Conservation (phyloP, 2,797 vertebrate species). For the Anguilla anguilla region DNA sequence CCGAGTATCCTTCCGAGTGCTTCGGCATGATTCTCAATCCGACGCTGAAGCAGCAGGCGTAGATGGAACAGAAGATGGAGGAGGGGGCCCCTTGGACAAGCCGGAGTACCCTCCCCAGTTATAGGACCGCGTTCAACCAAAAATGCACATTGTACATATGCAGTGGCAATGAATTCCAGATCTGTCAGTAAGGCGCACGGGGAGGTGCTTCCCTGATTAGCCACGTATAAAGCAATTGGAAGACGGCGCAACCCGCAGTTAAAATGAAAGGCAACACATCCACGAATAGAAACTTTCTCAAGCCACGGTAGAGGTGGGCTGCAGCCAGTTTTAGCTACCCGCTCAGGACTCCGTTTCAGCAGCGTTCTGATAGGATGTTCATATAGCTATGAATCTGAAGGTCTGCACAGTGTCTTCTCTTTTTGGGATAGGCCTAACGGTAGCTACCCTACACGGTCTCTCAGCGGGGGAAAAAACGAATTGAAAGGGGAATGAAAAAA, state of each 20-base stretch:
- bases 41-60: conserved; percentile 42
- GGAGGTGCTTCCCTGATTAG: conserved; percentile 69
- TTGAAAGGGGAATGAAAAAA: conserved; percentile 32
- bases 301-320: conserved; percentile 19
- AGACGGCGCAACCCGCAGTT: conserved; percentile 48
- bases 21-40: conserved; percentile 66
- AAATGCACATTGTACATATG: conserved; percentile 61
- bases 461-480: conserved; percentile 22
- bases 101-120: conserved; percentile 54
- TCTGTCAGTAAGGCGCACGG: conserved; percentile 56
- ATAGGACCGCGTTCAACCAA: conserved; percentile 50
- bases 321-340: conserved; percentile 45
- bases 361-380: conserved; percentile 46
- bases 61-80: conserved; percentile 32
- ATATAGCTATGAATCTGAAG: conserved; percentile 37
- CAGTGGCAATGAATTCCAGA: conserved; percentile 44
- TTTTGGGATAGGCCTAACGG: conserved; percentile 38
- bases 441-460: conserved; percentile 41
- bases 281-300: conserved; percentile 39
- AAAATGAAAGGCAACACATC: conserved; percentile 52
- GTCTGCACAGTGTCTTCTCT: conserved; percentile 43
- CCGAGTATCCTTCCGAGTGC: conserved; percentile 58
- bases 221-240: conserved; percentile 63
- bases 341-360: conserved; percentile 42
- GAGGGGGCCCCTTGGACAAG: conserved; percentile 49